Evolutionary conservation across 2,888 invertebrate genomes (phyloP), one percentile per base, ranked within the genome.

Genomic region (Lissocephala sabroskyi): DNA sequence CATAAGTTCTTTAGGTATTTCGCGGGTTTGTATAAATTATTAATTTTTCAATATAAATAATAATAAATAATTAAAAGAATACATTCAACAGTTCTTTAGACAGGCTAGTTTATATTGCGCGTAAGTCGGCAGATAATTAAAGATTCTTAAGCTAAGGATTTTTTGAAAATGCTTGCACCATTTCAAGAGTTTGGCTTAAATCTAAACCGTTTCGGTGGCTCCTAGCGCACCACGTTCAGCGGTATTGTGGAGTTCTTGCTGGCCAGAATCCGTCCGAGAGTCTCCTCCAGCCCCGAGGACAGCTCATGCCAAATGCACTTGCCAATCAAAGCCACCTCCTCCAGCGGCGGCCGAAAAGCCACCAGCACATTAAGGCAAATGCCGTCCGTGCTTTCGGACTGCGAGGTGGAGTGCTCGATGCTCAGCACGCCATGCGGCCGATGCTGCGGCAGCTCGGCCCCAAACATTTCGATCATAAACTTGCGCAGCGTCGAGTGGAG

Each of bases 381-480:
- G 0, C 96, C 96, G 85, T 96, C 95, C 45, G 87, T 86, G 52
- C 76, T 70, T 3, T 81, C 85, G 30, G 83, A 79, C 7, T 85
- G 78, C 10, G 86, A 84, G 1, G 88, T 86, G 59, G 87, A 86
- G 68, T 92, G 91, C 81, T 94, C 93, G 16, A 95, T 87, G 59
- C 91, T 91, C 19, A 96, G 85, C 18, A 95, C 82, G 0, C 96
- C 96, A 49, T 83, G 83, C 0, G 95, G 95, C 64, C 92, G 88
- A 82, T 96, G 96, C 56, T 91, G 90, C 0, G 94, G 92, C 18
- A 95, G 89, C 80, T 93, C 94, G 45, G 93, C 91, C 14, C 95
- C 95, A 86, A 96, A 96, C 79, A 96, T 89, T 84, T 96, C 94
- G 56, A 94, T 91, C 94, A 96, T 94, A 82, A 95, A 96, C 81